A percentile compares a stretch with the other conserved stretches of the same genome.
Conservation (phyloP, 2,113 vertebrate species). For the Arothron firmamentum region DNA sequence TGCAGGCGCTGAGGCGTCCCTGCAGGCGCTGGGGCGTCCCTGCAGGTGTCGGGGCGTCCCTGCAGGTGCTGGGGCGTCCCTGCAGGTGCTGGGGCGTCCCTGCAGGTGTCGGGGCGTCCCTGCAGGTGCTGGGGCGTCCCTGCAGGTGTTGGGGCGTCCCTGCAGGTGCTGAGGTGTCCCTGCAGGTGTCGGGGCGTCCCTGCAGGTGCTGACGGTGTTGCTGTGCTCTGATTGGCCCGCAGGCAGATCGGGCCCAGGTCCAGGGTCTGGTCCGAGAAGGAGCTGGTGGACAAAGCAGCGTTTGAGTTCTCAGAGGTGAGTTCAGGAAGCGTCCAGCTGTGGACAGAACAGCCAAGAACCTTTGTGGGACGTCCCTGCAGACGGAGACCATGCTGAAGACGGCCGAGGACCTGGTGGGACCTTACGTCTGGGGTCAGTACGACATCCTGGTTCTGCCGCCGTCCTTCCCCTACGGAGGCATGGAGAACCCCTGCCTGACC, state of each 20-base stretch:
- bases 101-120: too few species aligned
- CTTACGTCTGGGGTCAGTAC: constrained; percentile 95
- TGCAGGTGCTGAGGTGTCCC: too few species aligned
- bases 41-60: too few species aligned
- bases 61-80: neutral
- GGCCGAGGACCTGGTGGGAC: constrained; percentile 88
- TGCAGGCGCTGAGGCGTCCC: too few species aligned
- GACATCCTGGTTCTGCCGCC: constrained; percentile 92
- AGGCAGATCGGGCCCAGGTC: constrained; percentile 91
- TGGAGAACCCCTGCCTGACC: constrained; percentile 98
- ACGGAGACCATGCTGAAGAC: constrained; percentile 91
- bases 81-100: neutral
- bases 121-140: neutral
- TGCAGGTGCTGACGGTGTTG: too few species aligned
- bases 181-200: neutral
- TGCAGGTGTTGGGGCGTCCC: neutral
- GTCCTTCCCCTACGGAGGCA: constrained; percentile 94
- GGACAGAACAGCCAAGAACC: neutral
- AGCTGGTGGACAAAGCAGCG: constrained; percentile 86
- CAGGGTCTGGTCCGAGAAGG: constrained; percentile 93
- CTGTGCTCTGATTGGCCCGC: constrained; percentile 37
- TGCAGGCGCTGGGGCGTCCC: neutral
- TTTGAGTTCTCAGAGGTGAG: constrained; percentile 93
- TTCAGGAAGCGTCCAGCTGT: neutral
- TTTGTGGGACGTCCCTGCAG: constrained; percentile 66